Evolutionary conservation across 2,888 invertebrate species (phyloP), one percentile per base, ranked within the genome.

Genomic region (Euphydryas editha): DNA sequence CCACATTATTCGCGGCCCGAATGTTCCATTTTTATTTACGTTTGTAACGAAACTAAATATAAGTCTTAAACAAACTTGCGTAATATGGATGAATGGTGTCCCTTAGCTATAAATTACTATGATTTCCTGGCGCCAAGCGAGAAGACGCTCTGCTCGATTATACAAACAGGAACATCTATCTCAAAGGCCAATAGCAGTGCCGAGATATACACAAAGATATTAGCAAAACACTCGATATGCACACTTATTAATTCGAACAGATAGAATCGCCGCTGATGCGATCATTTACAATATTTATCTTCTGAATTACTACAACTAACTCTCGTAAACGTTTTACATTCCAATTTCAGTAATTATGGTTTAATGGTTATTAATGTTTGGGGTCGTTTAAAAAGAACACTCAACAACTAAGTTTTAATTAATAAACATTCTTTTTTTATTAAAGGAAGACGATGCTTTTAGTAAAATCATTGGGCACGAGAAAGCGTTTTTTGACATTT

Each of bases 41-140:
- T 49, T 21, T 42, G n/a, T 64, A 44, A 55, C 54, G 59, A 55
- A 59, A 65, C 65, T 55, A 59, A 21, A 59, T 59, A 46, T 65
- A 59, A 17, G 5, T 44, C 37, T 30, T 67, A 47, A 65, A 55
- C 51, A 54, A 58, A 42, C 59, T 59, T 62, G 46, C 61, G 42
- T 17, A 57, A 61, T 36, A 20, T 37, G 36, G 36, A 42, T 67
- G 58, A 67, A 65, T 67, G 44, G 30, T 47, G 36, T 64, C 51
- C 59, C 58, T 56, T 37, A 56, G 42, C 42, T 54, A 67, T 67
- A 65, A 57, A 67, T 65, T 65, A 57, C 60, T 67, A 39, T 62
- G 67, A 65, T 58, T 70, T 62, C 57, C 67, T 62, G 65, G 67
- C 67, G 70, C 65, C 62, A 58, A 20, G 24, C 54, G 55, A 60